Evolutionary conservation across 2,113 vertebrate genomes (phyloP).

Genomic region (Numenius arquata): DNA sequence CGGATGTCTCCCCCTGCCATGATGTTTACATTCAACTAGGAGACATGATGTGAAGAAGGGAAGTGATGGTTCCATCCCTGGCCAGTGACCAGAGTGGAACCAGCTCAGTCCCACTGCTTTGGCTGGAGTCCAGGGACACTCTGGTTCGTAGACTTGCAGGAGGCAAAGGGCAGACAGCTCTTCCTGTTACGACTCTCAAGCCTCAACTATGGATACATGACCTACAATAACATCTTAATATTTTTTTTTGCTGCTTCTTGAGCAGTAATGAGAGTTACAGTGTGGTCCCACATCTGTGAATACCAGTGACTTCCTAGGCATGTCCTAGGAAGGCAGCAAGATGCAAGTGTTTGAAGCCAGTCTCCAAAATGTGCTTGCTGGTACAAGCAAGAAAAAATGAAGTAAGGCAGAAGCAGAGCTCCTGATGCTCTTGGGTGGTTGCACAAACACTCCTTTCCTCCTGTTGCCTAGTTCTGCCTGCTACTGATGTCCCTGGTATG

Average conservation of each 20-base stretch:
- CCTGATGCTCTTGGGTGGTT: background rate
- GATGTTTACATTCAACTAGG: background rate
- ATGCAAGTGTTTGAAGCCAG: background rate
- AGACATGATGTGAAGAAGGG: background rate
- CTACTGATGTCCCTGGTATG: background rate
- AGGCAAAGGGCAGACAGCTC: conserved; percentile 19
- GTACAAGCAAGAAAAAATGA: background rate
- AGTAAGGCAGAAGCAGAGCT: background rate
- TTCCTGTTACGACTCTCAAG: background rate
- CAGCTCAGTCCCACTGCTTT: background rate
- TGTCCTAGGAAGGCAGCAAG: background rate
- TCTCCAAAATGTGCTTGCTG: background rate
- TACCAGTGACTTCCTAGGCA: background rate
- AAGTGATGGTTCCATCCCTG: background rate
- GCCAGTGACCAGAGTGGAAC: background rate
- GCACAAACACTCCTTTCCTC: background rate
- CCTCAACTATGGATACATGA: background rate
- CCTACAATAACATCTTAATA: background rate
- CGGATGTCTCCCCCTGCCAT: background rate
- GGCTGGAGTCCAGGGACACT: background rate
- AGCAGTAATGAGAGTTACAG: background rate
- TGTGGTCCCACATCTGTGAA: background rate
- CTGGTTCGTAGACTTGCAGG: background rate
- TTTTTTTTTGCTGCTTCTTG: background rate
- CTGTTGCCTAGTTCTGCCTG: background rate